Conservation (phyloP, 2,113 vertebrate species). For the Trogon surrucura region DNA sequence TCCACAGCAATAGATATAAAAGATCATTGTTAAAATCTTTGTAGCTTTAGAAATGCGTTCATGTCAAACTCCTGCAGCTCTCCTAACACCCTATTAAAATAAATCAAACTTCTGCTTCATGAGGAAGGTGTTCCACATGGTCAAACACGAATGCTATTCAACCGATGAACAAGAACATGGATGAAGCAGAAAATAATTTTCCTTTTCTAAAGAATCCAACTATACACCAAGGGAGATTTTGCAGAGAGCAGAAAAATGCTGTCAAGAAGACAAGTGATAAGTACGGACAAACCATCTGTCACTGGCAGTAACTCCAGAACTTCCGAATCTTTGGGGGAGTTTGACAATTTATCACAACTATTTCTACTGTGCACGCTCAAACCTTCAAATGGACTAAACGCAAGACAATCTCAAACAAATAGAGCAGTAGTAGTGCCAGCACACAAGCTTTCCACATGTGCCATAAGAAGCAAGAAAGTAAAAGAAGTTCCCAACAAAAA, state of each 20-base stretch:
- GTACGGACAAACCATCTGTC: constrained; percentile 75
- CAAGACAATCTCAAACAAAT: constrained; percentile 35
- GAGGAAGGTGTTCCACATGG: constrained; percentile 31
- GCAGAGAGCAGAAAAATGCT: constrained; percentile 22
- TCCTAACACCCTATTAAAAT: constrained; percentile 13
- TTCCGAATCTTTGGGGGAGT: constrained; percentile 62
- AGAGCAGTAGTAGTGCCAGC: background rate
- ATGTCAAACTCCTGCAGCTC: background rate
- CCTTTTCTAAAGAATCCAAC: constrained; percentile 24
- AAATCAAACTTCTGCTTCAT: background rate
- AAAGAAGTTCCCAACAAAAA: background rate
- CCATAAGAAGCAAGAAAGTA: background rate
- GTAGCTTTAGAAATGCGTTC: background rate
- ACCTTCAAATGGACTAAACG: constrained; percentile 59
- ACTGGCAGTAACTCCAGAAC: constrained; percentile 65
- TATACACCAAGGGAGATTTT: constrained; percentile 29
- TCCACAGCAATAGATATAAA: background rate
- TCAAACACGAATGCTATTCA: background rate
- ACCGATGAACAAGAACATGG: background rate
- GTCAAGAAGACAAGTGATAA: constrained; percentile 69
- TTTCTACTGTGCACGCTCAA: constrained; percentile 45
- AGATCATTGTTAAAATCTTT: constrained; percentile 9
- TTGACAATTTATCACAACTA: constrained; percentile 55
- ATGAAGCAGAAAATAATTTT: constrained; percentile 29
- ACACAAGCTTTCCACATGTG: background rate